Conservation (phyloP, 2,113 vertebrate species). For the Polypterus bichir region DNA sequence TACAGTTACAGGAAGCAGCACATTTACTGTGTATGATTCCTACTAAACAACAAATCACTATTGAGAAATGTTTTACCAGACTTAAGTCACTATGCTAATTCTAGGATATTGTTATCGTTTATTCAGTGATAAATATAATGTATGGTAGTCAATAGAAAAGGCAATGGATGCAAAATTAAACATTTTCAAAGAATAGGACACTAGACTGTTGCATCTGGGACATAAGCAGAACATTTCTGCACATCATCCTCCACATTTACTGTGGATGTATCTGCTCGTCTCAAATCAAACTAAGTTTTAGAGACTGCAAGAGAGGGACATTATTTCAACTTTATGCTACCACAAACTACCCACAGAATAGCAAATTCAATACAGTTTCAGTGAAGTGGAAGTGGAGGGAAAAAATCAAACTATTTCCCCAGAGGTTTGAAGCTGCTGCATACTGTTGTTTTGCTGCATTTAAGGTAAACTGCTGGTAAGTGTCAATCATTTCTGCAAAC, state of each 20-base stretch:
- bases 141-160: constrained; percentile 15
- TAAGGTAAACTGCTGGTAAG: constrained; percentile 35
- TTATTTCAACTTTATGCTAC: constrained; percentile 46
- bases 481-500: constrained; percentile 46
- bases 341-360: constrained; percentile 41
- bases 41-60: too few species aligned
- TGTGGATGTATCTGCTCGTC: constrained; percentile 32
- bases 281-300: constrained; percentile 24
- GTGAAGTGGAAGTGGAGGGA: constrained; percentile 43
- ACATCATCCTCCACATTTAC: constrained; percentile 31
- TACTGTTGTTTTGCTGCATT: constrained; percentile 24
- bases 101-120: too few species aligned
- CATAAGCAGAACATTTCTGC: constrained; percentile 20
- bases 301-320: constrained; percentile 36
- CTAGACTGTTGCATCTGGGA: constrained; percentile 24
- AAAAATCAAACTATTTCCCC: constrained; percentile 36
- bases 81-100: too few species aligned
- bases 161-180: constrained; percentile 11
- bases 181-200: constrained; percentile 22
- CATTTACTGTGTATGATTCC: too few species aligned
- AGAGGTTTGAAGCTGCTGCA: constrained; percentile 29
- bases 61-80: too few species aligned
- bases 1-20: too few species aligned
- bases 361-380: constrained; percentile 40
- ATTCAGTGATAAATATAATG: too few species aligned